These are phyloP conservation scores for Myotis lucifugus DNA, from an alignment of 2,113 vertebrate genomes.

Conservation along the genomic window DNA sequence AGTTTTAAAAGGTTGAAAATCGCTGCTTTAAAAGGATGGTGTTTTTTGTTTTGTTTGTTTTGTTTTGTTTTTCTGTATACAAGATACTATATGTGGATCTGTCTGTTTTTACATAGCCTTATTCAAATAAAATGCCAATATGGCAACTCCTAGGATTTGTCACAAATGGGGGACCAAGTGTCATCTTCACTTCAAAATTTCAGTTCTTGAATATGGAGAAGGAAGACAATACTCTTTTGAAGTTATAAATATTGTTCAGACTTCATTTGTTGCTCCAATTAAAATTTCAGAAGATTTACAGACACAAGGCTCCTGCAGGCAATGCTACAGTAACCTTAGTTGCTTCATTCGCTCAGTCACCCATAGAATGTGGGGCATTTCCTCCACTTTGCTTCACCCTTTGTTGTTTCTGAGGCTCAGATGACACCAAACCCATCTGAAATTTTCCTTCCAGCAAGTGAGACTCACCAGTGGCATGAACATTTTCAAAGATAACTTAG, in stretches of 20 bases:
- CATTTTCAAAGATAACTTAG: constrained; percentile 91
- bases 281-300: constrained; percentile 91
- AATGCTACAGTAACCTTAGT: constrained; percentile 85
- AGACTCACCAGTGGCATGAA: constrained; percentile 90
- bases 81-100: neutral
- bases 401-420: constrained; percentile 89
- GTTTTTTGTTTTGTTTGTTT: neutral
- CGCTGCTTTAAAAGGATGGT: neutral
- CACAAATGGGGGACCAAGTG: neutral
- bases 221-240: constrained; percentile 90
- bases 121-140: neutral
- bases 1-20: neutral
- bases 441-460: constrained; percentile 90
- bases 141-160: neutral
- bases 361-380: constrained; percentile 90
- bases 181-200: neutral
- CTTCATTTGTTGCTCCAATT: constrained; percentile 77
- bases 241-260: constrained; percentile 81
- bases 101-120: neutral
- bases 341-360: constrained; percentile 89
- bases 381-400: constrained; percentile 90
- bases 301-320: constrained; percentile 89
- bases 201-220: constrained; percentile 78
- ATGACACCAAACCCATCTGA: constrained; percentile 89
- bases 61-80: neutral